Conservation (phyloP, 2,888 invertebrate genomes). For the Epinotia brunnichana region DNA sequence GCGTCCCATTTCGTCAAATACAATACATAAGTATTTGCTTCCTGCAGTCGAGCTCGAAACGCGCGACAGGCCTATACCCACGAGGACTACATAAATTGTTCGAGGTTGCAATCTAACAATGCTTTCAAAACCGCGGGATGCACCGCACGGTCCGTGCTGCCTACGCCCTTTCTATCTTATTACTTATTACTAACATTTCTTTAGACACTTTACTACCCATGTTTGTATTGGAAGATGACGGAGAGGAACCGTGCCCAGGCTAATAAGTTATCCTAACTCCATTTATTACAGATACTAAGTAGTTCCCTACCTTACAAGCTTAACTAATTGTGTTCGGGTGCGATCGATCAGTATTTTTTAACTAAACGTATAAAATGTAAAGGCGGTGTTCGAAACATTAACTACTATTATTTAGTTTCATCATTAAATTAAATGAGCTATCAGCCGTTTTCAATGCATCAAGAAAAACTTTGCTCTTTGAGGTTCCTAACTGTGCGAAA, state of each 20-base stretch:
- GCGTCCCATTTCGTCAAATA: constrained; percentile 35
- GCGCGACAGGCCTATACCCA: constrained; percentile 47
- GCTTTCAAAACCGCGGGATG: constrained; percentile 62
- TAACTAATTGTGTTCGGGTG: constrained; percentile 9
- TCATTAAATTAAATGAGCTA: constrained; percentile 80
- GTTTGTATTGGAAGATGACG: constrained; percentile 66
- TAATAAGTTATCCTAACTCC: constrained; percentile 20
- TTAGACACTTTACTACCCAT: constrained; percentile 75
- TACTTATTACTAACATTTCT: constrained; percentile 75
- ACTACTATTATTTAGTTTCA: constrained; percentile 55
- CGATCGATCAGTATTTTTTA: constrained; percentile 2
- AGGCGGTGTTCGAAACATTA: constrained; percentile 29
- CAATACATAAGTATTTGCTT: constrained; percentile 27
- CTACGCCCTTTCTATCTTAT: constrained; percentile 74
- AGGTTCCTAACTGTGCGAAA: constrained; percentile 73
- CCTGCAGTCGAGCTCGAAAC: constrained; percentile 10
- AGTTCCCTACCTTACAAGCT: constrained; percentile 5
- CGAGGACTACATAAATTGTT: constrained; percentile 68
- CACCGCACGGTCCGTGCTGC: constrained; percentile 56
- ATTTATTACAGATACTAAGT: constrained; percentile 3
- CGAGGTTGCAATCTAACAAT: constrained; percentile 69
- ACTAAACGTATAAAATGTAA: constrained; percentile 15
- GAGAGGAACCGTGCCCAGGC: constrained; percentile 17
- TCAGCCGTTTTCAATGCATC: constrained; percentile 69
- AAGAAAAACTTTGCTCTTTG: constrained; percentile 73